A percentile compares a stretch with the other conserved stretches of the same genome.
These are phyloP conservation scores for Nesoenas mayeri DNA, from an alignment of 2,113 vertebrate genomes.

Conservation along the genomic window DNA sequence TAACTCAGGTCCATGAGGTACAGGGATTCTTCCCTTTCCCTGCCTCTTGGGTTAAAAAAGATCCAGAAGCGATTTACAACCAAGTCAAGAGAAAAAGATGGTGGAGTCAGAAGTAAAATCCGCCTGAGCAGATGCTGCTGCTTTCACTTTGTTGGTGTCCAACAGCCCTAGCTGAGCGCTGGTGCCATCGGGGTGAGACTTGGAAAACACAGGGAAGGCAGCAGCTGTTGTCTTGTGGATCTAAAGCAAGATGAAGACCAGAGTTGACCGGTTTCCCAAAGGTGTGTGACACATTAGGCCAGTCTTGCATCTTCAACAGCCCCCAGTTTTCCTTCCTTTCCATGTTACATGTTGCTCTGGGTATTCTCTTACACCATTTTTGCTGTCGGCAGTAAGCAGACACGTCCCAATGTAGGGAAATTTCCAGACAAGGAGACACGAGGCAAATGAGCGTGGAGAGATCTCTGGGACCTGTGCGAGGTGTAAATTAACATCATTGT, in stretches of 20 bases:
- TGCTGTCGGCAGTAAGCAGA: not conserved
- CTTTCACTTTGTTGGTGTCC: not conserved
- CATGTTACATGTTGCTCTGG: accelerated
- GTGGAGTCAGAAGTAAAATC: not conserved
- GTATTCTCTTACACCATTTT: not conserved
- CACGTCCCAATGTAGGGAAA: not conserved
- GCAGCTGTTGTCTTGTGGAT: not conserved
- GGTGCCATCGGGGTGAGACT: not conserved
- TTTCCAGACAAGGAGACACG: accelerated
- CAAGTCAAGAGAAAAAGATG: not conserved
- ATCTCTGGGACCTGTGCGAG: not conserved
- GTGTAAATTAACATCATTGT: not conserved
- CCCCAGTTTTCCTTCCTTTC: not conserved
- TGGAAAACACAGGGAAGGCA: not conserved
- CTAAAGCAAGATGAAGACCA: not conserved
- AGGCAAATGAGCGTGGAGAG: not conserved
- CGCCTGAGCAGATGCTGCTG: not conserved
- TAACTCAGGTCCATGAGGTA: not conserved
- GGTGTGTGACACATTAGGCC: not conserved
- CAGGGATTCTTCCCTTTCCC: not conserved
- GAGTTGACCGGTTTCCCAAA: not conserved
- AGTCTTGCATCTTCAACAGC: not conserved
- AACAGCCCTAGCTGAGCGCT: not conserved
- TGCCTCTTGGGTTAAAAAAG: accelerated
- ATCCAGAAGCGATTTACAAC: not conserved